phyloP scores from a whole-genome alignment of 2,888 invertebrate species.

The Dryocosmus kuriphilus region DNA sequence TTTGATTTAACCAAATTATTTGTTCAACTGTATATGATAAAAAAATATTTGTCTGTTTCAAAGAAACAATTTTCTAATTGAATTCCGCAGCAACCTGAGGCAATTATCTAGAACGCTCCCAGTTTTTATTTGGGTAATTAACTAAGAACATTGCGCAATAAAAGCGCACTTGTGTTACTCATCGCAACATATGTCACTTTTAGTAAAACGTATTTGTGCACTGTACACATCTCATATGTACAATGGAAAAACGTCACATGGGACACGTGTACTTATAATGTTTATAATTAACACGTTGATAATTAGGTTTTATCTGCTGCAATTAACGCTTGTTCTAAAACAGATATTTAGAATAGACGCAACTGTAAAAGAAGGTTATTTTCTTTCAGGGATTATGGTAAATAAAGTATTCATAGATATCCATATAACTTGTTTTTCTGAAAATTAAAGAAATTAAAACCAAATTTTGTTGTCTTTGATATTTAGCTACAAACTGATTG shows the following conservation, averaged over 20 bases:
- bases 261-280: background rate
- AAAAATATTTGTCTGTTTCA: background rate
- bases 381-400: no score
- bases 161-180: background rate
- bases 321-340: background rate
- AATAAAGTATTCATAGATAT: no score
- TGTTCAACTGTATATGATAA: background rate
- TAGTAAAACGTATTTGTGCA: background rate
- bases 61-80: background rate
- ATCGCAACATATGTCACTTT: background rate
- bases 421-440: no score
- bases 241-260: background rate
- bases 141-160: background rate
- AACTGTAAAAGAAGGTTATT: no score
- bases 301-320: background rate
- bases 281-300: background rate
- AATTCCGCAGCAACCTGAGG: background rate
- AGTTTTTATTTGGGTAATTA: slow-evolving; percentile 11
- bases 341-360: background rate
- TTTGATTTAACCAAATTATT: no score
- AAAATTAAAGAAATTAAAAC: no score
- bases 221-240: background rate
- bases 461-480: no score
- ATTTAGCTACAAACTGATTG: no score
- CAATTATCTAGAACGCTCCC: background rate